Percentiles rank a stretch among this genome's conserved stretches.
Evolutionary conservation across 2,888 invertebrate species (phyloP).

Genomic region (Eupithecia inturbata): DNA sequence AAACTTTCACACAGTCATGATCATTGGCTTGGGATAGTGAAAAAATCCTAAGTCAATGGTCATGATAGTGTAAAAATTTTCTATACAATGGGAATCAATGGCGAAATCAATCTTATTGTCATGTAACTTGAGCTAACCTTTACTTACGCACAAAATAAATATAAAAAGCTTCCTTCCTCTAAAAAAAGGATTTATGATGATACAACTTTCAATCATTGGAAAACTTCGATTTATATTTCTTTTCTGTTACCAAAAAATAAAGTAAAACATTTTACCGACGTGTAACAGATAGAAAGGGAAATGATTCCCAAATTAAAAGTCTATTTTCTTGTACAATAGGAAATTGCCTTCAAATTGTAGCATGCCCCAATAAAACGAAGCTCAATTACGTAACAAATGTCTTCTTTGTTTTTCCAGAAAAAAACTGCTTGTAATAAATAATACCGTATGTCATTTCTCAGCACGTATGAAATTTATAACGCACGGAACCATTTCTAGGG

Average conservation of each 20-base stretch:
- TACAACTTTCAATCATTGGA: neutral
- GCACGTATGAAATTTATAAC: constrained; percentile 84
- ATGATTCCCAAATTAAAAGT: constrained; percentile 37
- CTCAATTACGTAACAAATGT: constrained; percentile 81
- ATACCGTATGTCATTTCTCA: constrained; percentile 84
- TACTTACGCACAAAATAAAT: neutral
- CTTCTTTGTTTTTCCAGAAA: constrained; percentile 79
- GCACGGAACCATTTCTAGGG: constrained; percentile 76
- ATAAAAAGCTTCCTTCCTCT: neutral
- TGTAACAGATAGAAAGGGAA: constrained; percentile 27
- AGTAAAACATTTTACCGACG: constrained; percentile 19
- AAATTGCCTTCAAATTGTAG: constrained; percentile 62
- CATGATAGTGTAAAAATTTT: no score
- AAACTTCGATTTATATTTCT: neutral
- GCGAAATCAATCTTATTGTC: neutral
- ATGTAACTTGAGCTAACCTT: neutral
- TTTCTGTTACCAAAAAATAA: neutral
- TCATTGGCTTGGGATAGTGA: no score
- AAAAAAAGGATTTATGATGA: neutral
- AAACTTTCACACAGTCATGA: neutral
- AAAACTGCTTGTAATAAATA: constrained; percentile 79
- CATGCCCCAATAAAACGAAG: constrained; percentile 72
- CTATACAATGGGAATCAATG: neutral
- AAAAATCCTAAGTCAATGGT: no score
- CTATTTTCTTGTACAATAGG: constrained; percentile 51